These are phyloP conservation scores for Melanotaenia duboulayi DNA, from an alignment of 2,113 vertebrate species.

Conservation along the genomic window DNA sequence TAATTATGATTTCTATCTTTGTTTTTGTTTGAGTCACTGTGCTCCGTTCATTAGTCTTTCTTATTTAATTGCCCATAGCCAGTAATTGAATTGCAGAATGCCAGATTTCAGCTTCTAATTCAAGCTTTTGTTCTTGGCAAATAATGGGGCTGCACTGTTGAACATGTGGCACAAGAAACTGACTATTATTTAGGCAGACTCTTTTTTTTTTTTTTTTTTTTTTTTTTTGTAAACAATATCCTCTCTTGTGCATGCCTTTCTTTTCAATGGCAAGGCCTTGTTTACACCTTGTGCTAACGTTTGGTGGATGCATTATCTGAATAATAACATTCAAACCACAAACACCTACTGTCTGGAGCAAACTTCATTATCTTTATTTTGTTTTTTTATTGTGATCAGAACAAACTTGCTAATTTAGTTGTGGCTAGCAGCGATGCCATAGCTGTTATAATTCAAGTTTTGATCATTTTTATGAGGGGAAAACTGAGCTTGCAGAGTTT, in stretches of 20 bases:
- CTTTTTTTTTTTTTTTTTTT: neutral
- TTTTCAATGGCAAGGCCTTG: neutral
- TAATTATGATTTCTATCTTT: slow-evolving; percentile 67
- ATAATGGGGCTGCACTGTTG: slow-evolving; percentile 29
- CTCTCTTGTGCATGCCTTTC: neutral
- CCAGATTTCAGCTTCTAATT: slow-evolving; percentile 40
- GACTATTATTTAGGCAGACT: slow-evolving; percentile 1
- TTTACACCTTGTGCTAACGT: slow-evolving; percentile 7
- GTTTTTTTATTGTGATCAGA: slow-evolving; percentile 22
- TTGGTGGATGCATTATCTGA: slow-evolving; percentile 3
- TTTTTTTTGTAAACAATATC: slow-evolving; percentile 18
- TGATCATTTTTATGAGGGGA: neutral
- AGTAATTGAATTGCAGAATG: slow-evolving; percentile 65
- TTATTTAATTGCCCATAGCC: slow-evolving; percentile 52
- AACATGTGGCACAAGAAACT: slow-evolving; percentile 17
- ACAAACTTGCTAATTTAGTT: neutral
- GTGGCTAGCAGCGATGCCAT: neutral
- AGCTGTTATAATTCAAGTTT: neutral
- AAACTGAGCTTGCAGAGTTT: neutral
- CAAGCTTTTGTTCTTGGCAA: slow-evolving; percentile 27
- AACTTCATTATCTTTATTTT: slow-evolving; percentile 4
- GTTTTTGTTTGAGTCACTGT: slow-evolving; percentile 37
- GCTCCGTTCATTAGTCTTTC: slow-evolving; percentile 46
- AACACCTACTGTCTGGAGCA: slow-evolving; percentile 11
- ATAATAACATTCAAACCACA: neutral